phyloP scores from a whole-genome alignment of 2,797 vertebrate genomes.

The Tapera naevia region DNA sequence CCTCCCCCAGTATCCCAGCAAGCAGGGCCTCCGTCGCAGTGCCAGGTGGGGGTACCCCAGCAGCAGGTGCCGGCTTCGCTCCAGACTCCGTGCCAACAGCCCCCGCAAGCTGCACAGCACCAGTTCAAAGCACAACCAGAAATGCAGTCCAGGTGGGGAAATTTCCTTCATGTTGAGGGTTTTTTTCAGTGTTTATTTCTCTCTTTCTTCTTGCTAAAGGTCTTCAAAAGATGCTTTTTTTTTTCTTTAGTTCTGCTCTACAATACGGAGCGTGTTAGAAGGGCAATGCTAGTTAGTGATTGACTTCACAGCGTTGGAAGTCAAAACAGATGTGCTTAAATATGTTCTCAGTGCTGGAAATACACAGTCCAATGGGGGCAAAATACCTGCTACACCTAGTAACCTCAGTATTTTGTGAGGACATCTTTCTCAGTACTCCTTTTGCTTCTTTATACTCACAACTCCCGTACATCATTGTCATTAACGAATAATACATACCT shows the following conservation, averaged over 20 bases:
- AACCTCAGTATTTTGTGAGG: neutral
- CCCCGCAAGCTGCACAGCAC: conserved; percentile 73
- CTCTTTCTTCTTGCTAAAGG: neutral
- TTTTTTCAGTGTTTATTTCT: neutral
- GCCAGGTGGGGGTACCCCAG: conserved; percentile 73
- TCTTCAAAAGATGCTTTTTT: neutral
- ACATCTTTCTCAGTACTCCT: neutral
- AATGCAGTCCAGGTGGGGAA: conserved; percentile 96
- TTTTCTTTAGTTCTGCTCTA: neutral
- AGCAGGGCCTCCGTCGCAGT: conserved; percentile 65
- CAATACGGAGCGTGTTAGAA: neutral
- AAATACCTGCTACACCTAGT: neutral
- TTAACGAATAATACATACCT: neutral
- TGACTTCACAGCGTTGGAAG: neutral
- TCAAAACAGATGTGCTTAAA: neutral
- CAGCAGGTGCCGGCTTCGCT: conserved; percentile 41
- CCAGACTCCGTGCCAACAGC: conserved; percentile 75
- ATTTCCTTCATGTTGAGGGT: neutral
- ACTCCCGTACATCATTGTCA: neutral
- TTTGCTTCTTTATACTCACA: neutral
- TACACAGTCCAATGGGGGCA: neutral
- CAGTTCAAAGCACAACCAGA: conserved; percentile 88
- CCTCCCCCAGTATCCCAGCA: conserved; percentile 80
- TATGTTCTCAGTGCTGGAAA: neutral
- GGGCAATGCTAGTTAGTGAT: neutral